phyloP scores from a whole-genome alignment of 2,888 invertebrate genomes.

The Oxyteleia sp. region DNA sequence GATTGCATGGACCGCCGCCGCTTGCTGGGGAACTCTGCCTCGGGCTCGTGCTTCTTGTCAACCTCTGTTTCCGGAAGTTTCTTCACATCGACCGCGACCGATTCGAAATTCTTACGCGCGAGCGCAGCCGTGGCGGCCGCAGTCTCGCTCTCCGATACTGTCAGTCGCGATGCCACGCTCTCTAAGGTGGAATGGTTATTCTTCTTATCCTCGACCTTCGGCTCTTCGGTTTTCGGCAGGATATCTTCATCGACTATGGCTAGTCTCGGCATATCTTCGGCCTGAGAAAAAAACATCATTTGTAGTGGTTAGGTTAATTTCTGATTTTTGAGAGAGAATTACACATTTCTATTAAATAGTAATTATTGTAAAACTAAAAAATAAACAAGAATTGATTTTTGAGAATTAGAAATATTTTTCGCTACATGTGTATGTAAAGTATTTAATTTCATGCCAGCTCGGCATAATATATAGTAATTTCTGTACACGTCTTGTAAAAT shows the following conservation, averaged over 20 bases:
- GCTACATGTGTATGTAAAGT: too few species aligned
- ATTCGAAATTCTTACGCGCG: conserved; percentile 62
- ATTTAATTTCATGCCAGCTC: too few species aligned
- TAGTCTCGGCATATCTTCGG: conserved; percentile 46
- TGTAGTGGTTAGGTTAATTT: too few species aligned
- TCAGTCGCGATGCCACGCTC: conserved; percentile 28
- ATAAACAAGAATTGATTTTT: too few species aligned
- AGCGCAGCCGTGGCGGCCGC: conserved; percentile 23
- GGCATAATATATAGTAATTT: too few species aligned
- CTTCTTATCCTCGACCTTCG: conserved; percentile 73
- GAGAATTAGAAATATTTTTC: too few species aligned
- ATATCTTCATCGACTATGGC: conserved; percentile 41
- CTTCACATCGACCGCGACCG: conserved; percentile 63
- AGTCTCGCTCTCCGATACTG: conserved; percentile 43
- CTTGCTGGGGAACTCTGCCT: conserved; percentile 76
- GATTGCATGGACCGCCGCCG: conserved; percentile 88
- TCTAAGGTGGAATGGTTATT: conserved; percentile 77
- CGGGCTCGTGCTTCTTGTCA: conserved; percentile 52
- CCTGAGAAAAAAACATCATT: too few species aligned
- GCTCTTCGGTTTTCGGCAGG: conserved; percentile 43
- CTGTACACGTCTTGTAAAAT: too few species aligned
- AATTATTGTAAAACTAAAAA: too few species aligned
- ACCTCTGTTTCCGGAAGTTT: conserved; percentile 46
- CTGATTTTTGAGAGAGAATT: too few species aligned
- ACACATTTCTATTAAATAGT: too few species aligned